phyloP scores from a whole-genome alignment of 2,888 invertebrate species.

The Cephus runcator region DNA sequence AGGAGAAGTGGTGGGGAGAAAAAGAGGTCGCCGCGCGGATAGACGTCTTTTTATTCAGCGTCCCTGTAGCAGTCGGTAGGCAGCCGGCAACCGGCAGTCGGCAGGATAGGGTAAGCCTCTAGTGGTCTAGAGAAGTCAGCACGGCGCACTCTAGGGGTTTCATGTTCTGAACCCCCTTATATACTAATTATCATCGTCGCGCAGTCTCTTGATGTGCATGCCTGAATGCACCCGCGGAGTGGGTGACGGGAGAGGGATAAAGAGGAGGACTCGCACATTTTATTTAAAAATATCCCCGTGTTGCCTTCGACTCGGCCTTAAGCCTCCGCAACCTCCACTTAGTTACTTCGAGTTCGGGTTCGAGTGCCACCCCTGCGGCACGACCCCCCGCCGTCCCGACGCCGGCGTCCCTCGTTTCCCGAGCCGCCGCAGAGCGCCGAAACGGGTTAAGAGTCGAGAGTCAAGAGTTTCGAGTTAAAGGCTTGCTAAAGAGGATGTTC shows the following conservation, averaged over 20 bases:
- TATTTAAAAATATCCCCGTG: background rate
- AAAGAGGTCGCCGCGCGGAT: background rate
- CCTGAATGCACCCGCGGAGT: slow-evolving; percentile 51
- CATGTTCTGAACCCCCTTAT: slow-evolving; percentile 55
- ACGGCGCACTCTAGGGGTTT: slow-evolving; percentile 55
- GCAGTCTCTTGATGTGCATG: slow-evolving; percentile 58
- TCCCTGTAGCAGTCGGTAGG: slow-evolving; percentile 14
- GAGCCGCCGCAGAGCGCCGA: slow-evolving; percentile 33
- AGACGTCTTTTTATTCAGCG: slow-evolving; percentile 40
- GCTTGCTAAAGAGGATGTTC: slow-evolving; percentile 45
- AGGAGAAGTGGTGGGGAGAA: background rate
- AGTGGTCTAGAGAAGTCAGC: slow-evolving; percentile 61
- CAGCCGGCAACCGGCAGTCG: slow-evolving; percentile 25
- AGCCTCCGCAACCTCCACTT: slow-evolving; percentile 37
- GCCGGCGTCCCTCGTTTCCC: slow-evolving; percentile 18
- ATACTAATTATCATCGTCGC: slow-evolving; percentile 62
- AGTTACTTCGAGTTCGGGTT: slow-evolving; percentile 45
- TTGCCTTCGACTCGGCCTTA: slow-evolving; percentile 19
- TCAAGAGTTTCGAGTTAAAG: slow-evolving; percentile 45
- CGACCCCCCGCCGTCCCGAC: background rate
- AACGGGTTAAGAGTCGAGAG: slow-evolving; percentile 53
- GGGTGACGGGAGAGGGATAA: slow-evolving; percentile 22
- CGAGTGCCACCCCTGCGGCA: slow-evolving; percentile 26
- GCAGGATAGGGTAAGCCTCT: slow-evolving; percentile 45
- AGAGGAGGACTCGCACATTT: slow-evolving; percentile 6